Evolutionary conservation across 2,888 invertebrate genomes (phyloP), one percentile per base, ranked within the genome.

Genomic region (Meiosimyza decipiens): DNA sequence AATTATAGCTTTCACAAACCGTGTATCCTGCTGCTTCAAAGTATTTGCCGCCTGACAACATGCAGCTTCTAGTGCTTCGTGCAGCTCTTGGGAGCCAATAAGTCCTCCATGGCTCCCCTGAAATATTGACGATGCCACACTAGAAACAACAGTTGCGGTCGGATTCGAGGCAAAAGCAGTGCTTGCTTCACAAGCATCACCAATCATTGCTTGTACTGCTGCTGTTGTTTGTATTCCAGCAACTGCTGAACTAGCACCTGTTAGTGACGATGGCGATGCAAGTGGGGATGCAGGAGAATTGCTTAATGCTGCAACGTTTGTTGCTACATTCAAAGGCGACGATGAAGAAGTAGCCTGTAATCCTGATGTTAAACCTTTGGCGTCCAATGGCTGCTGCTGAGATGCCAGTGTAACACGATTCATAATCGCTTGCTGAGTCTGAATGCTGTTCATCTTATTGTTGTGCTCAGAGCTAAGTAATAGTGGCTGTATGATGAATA

Each of bases 271-370:
- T 63, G 84, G 84, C 13, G 82, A 84, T 12, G 83, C 82, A 59
- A 86, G 79, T 2, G 84, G 84, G 18, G 84, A 84, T 11, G 85
- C 83, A 63, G 85, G 85, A 0, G 86, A 85, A 76, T 84, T 85
- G 59, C 82, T 82, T 60, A 79, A 80, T 11, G 82, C 83, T 22
- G 81, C 78, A 60, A 78, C 76, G 63, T 75, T 76, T 11, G 76
- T 75, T 22, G 75, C 77, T 12, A 73, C 76, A 77, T 81, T 77
- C 71, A 83, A 22, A 47, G 62, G 63, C 33, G 52, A 52, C 47
- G 16, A 71, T 70, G 52, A 51, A 18, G 52, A 51, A 18, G 63
- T n/a, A 47, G 57, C 12, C 2, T 57, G 22, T 50, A 16, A 2
- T 12, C 51, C 28, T 40, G 33, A 59, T 74, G 75, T 55, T 77